phyloP scores from a whole-genome alignment of 2,113 vertebrate species.

The Cyprinodon brontotheroides region DNA sequence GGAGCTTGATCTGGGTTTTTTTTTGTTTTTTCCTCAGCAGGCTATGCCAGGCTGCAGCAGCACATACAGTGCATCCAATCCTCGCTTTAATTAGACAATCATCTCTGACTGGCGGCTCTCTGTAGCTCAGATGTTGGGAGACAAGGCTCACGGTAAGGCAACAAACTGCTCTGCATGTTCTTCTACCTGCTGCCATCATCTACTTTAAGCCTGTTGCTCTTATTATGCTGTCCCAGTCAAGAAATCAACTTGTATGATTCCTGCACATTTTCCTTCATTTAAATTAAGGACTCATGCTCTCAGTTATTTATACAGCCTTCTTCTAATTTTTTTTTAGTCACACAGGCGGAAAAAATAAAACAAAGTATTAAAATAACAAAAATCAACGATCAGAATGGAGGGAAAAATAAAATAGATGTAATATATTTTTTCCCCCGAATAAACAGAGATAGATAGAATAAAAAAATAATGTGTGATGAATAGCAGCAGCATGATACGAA shows the following conservation, averaged over 20 bases:
- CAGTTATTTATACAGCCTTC: too few relatives aligned
- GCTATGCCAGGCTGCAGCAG: conserved; percentile 15
- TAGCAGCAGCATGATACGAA: too few relatives aligned
- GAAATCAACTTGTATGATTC: too few relatives aligned
- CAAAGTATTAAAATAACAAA: neutral
- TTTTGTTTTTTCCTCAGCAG: neutral
- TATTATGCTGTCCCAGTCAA: neutral
- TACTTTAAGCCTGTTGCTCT: neutral
- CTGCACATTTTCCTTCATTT: too few relatives aligned
- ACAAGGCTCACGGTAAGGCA: conserved; percentile 75
- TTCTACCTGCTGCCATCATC: neutral
- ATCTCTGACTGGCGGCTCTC: conserved; percentile 31
- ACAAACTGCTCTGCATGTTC: neutral
- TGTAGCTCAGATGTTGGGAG: conserved; percentile 70
- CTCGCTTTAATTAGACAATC: conserved; percentile 27
- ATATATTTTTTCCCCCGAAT: too few relatives aligned
- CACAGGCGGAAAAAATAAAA: neutral
- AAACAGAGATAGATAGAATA: too few relatives aligned
- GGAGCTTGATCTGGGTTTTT: conserved; percentile 13
- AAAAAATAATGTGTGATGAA: neutral
- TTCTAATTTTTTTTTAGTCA: neutral
- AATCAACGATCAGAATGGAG: neutral
- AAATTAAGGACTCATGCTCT: too few relatives aligned
- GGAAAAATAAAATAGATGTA: neutral
- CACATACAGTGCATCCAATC: conserved; percentile 29